Percentiles rank a stretch among this genome's conserved stretches.
These are phyloP conservation scores for Saccostrea glomerata DNA, from an alignment of 1,140 invertebrate genomes.

Conservation along the genomic window DNA sequence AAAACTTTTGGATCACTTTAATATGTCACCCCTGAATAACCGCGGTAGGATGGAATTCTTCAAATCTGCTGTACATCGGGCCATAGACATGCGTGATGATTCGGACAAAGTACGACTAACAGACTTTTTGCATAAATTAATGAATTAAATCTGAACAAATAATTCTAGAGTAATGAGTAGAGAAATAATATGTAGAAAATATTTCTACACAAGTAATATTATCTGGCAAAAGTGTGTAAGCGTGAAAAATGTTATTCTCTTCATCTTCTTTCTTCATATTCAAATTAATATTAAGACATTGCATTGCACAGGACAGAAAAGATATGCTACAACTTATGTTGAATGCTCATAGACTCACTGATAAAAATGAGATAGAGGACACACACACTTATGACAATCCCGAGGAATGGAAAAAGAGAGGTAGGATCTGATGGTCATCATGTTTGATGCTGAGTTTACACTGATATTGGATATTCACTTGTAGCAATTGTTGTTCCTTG, in stretches of 20 bases:
- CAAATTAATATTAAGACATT: no score
- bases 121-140: no score
- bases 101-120: background rate
- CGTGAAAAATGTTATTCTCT: no score
- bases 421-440: background rate
- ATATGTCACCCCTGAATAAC: background rate
- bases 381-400: background rate
- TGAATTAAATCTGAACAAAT: no score
- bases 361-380: background rate
- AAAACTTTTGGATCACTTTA: slow-evolving; percentile 36
- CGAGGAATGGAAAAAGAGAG: background rate
- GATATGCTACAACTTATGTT: slow-evolving; percentile 64
- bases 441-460: no score
- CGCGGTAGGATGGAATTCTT: background rate
- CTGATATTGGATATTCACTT: no score
- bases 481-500: no score
- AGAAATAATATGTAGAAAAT: no score
- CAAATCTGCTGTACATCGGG: background rate
- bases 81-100: background rate
- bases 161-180: no score
- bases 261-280: no score
- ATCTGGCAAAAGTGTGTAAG: no score
- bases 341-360: slow-evolving; percentile 50
- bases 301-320: slow-evolving; percentile 42
- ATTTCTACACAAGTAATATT: no score